Evolutionary conservation across 2,113 vertebrate genomes (phyloP).

Genomic region (Ellobius talpinus): DNA sequence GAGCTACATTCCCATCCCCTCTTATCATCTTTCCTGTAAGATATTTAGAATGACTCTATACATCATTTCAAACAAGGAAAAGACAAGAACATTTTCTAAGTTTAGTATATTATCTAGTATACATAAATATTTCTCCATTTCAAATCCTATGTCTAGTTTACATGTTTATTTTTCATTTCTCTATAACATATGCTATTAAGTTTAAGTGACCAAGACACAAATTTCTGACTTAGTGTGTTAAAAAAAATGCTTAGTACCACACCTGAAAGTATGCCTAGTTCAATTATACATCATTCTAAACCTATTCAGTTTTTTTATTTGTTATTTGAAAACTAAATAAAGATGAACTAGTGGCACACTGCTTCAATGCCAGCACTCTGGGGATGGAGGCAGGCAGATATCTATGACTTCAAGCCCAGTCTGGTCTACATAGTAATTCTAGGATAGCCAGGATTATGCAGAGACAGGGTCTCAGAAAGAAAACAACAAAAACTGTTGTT

Average conservation of each 20-base stretch:
- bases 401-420: background rate
- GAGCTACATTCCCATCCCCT: background rate
- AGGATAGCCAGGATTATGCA: background rate
- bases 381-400: background rate
- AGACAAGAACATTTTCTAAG: slow-evolving; percentile 65
- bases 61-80: slow-evolving; percentile 66
- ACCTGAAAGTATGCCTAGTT: slow-evolving; percentile 40
- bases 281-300: slow-evolving; percentile 24
- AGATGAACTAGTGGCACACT: background rate
- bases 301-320: slow-evolving; percentile 57
- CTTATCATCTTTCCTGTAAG: slow-evolving; percentile 55
- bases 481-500: background rate
- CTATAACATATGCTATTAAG: slow-evolving; percentile 38
- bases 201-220: slow-evolving; percentile 63
- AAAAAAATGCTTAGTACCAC: background rate
- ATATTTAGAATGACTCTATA: slow-evolving; percentile 58
- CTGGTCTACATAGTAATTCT: background rate
- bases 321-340: slow-evolving; percentile 63
- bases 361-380: background rate
- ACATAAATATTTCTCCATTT: slow-evolving; percentile 56
- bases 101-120: slow-evolving; percentile 35
- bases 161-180: slow-evolving; percentile 55
- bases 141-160: slow-evolving; percentile 53
- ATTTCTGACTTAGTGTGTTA: slow-evolving; percentile 37
- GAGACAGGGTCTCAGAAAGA: background rate